Evolutionary conservation across 2,888 invertebrate species (phyloP).

Genomic region (Eucriotettix oculatus): DNA sequence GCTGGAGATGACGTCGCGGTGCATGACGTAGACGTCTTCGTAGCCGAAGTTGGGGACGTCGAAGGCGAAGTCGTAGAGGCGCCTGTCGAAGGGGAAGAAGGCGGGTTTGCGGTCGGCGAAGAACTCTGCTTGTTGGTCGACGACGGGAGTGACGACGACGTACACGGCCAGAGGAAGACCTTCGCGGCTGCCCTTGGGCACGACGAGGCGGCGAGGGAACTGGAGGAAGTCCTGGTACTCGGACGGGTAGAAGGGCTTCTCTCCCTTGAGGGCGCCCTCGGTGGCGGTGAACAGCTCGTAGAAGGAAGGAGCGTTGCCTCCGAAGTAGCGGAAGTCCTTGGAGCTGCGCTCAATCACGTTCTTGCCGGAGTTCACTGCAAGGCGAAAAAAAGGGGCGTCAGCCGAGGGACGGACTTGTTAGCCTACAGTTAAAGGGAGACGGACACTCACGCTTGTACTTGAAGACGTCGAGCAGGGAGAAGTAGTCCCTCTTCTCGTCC

Average conservation of each 20-base stretch:
- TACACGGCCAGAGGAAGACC: slow-evolving; percentile 49
- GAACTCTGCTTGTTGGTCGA: slow-evolving; percentile 24
- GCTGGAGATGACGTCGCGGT: slow-evolving; percentile 18
- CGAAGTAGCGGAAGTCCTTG: slow-evolving; percentile 42
- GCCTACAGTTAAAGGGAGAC: too few relatives aligned
- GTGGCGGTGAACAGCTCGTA: slow-evolving; percentile 35
- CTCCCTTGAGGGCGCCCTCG: slow-evolving; percentile 33
- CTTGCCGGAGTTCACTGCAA: slow-evolving; percentile 29
- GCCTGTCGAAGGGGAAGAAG: slow-evolving; percentile 60
- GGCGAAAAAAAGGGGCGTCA: neutral
- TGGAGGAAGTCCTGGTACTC: slow-evolving; percentile 35
- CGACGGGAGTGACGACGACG: slow-evolving; percentile 37
- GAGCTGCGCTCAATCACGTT: slow-evolving; percentile 53
- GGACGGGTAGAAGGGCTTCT: slow-evolving; percentile 29
- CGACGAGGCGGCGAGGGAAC: slow-evolving; percentile 50
- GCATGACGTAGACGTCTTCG: slow-evolving; percentile 30
- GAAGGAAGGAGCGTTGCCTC: slow-evolving; percentile 31
- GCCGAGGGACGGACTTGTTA: too few relatives aligned
- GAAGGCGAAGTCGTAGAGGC: slow-evolving; percentile 36
- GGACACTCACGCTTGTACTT: slow-evolving; percentile 4
- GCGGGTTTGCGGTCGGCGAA: slow-evolving; percentile 43
- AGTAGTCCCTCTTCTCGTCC: slow-evolving; percentile 13
- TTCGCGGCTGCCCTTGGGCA: slow-evolving; percentile 50
- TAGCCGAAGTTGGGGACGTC: slow-evolving; percentile 31
- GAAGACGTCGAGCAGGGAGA: slow-evolving; percentile 16